These are phyloP conservation scores for Cyprinodon tularosa DNA, from an alignment of 2,113 vertebrate genomes.

Conservation along the genomic window DNA sequence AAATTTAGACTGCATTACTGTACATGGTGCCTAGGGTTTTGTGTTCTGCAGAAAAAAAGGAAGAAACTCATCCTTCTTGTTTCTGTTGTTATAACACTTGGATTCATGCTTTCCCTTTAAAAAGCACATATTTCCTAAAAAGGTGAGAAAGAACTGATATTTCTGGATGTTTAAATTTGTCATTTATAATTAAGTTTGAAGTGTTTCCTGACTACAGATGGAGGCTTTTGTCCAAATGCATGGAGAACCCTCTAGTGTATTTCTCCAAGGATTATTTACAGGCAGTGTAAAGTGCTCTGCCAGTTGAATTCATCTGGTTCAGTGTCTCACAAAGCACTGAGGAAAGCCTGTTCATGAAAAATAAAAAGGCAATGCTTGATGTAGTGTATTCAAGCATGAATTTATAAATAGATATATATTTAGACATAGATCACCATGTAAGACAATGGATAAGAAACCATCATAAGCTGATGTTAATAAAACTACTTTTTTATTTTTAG, in stretches of 20 bases:
- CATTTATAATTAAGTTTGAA: constrained; percentile 27
- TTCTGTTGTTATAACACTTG: neutral
- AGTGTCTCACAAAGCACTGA: neutral
- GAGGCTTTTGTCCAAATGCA: constrained; percentile 25
- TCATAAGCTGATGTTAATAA: neutral
- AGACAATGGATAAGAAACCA: neutral
- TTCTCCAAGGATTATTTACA: no score
- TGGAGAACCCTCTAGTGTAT: constrained; percentile 18
- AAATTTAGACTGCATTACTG: constrained; percentile 14
- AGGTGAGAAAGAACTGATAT: constrained; percentile 9
- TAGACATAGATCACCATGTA: neutral
- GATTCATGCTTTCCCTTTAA: constrained; percentile 3
- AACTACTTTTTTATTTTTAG: neutral
- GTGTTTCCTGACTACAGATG: neutral
- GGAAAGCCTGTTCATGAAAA: no score
- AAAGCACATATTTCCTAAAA: constrained; percentile 31
- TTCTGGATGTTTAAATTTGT: constrained; percentile 28
- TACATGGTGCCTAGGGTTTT: constrained; percentile 6
- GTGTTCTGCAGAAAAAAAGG: neutral
- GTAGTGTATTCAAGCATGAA: no score
- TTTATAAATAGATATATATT: no score
- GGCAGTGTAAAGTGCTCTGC: constrained; percentile 23
- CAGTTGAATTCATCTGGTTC: constrained; percentile 5
- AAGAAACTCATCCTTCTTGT: neutral
- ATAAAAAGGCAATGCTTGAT: no score